Percentiles rank a stretch among this genome's conserved stretches.
These are phyloP conservation scores for Oreochromis mossambicus DNA, from an alignment of 2,797 vertebrate species.

Conservation along the genomic window DNA sequence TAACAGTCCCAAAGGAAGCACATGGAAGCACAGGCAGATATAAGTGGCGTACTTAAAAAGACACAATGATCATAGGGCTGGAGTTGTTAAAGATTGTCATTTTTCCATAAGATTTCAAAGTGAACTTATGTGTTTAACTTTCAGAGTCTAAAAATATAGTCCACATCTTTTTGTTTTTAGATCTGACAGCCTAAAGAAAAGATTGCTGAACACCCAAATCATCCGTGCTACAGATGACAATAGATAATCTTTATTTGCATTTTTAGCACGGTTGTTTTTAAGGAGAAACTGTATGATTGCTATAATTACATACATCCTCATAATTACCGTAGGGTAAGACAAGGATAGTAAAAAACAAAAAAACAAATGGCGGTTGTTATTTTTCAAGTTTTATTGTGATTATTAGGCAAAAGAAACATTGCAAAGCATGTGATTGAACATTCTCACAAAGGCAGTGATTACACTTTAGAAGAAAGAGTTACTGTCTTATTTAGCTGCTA, in stretches of 20 bases:
- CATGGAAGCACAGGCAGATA: neutral
- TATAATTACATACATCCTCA: conserved; percentile 8
- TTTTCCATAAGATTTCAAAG: neutral
- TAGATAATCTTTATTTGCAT: neutral
- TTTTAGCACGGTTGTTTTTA: neutral
- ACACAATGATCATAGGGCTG: neutral
- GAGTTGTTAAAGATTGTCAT: neutral
- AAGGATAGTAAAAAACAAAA: neutral
- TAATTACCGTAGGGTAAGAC: conserved; percentile 6
- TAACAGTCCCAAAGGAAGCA: neutral
- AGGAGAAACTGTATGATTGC: conserved; percentile 13
- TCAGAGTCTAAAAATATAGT: neutral
- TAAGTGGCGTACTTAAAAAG: neutral
- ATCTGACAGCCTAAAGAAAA: neutral
- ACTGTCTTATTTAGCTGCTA: neutral
- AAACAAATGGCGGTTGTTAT: neutral
- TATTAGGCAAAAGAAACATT: neutral
- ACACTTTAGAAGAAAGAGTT: conserved; percentile 2
- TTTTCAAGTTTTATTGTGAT: neutral
- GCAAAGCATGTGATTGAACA: conserved; percentile 31
- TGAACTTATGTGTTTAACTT: neutral
- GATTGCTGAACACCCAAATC: neutral
- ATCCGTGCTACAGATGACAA: neutral
- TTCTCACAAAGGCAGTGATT: conserved; percentile 39
- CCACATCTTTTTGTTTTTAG: neutral